These are phyloP conservation scores for Pseudochirops cupreus DNA, from an alignment of 2,797 vertebrate species.

Conservation along the genomic window DNA sequence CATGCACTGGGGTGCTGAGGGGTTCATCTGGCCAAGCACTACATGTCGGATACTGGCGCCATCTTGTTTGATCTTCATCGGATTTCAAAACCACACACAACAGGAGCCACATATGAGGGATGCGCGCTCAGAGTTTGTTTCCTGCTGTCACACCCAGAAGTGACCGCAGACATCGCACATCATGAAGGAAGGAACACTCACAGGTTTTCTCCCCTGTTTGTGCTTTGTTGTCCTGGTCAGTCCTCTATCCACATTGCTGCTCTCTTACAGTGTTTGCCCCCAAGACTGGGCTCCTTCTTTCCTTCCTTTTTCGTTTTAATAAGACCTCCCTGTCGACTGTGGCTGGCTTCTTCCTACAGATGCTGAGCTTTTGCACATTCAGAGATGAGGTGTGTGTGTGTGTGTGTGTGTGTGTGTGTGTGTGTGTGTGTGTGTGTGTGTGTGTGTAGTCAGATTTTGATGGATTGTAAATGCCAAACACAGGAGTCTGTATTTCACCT, in stretches of 20 bases:
- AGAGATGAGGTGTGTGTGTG: neutral
- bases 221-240: neutral
- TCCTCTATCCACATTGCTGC: neutral
- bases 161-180: neutral
- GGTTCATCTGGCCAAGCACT: neutral
- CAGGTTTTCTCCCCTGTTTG: neutral
- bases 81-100: neutral
- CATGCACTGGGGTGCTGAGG: neutral
- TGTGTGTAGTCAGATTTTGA: neutral
- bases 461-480: neutral
- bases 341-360: neutral
- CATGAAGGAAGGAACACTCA: neutral
- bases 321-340: neutral
- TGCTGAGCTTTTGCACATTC: neutral
- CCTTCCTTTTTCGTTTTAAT: neutral
- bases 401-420: too few relatives aligned
- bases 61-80: neutral
- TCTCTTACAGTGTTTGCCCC: neutral
- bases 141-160: neutral
- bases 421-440: too few relatives aligned
- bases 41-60: neutral
- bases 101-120: rapidly evolving
- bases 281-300: neutral
- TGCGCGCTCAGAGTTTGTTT: neutral
- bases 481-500: neutral